A percentile compares a stretch with the other conserved stretches of the same genome.
Evolutionary conservation across 2,888 invertebrate species (phyloP).

Genomic region (Pristionchus exspectatus): DNA sequence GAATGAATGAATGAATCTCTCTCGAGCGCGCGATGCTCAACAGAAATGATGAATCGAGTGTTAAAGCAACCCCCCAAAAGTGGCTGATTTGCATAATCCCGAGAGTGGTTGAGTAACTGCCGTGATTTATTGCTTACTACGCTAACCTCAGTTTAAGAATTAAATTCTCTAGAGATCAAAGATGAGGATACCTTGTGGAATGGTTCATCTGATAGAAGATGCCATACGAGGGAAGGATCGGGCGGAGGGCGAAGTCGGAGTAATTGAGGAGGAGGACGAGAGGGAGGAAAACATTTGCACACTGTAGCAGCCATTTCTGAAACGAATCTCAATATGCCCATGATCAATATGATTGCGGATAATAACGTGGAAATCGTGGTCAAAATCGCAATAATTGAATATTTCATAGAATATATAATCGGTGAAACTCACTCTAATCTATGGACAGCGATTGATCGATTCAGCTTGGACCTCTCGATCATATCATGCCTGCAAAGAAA

Average conservation of each 20-base stretch:
- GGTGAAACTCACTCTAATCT: conserved; percentile 43
- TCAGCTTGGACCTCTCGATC: background rate
- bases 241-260: conserved; percentile 73
- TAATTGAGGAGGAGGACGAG: conserved; percentile 63
- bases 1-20: background rate
- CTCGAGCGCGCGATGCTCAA: background rate
- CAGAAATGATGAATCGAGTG: conserved; percentile 33
- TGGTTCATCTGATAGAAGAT: conserved; percentile 72
- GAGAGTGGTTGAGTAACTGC: conserved; percentile 15
- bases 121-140: background rate
- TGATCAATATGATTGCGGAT: no score
- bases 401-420: background rate
- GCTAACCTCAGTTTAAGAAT: background rate
- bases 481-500: conserved; percentile 49
- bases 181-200: conserved; percentile 62
- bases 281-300: conserved; percentile 69
- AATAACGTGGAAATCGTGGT: no score
- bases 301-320: background rate
- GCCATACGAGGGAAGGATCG: conserved; percentile 74
- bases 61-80: background rate
- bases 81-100: conserved; percentile 34
- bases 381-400: background rate
- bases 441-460: conserved; percentile 1
- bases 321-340: background rate
- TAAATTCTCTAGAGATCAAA: background rate